Base-by-base conservation (phyloP, 1,140 invertebrate species). In the Aphidius ervi region DNA sequence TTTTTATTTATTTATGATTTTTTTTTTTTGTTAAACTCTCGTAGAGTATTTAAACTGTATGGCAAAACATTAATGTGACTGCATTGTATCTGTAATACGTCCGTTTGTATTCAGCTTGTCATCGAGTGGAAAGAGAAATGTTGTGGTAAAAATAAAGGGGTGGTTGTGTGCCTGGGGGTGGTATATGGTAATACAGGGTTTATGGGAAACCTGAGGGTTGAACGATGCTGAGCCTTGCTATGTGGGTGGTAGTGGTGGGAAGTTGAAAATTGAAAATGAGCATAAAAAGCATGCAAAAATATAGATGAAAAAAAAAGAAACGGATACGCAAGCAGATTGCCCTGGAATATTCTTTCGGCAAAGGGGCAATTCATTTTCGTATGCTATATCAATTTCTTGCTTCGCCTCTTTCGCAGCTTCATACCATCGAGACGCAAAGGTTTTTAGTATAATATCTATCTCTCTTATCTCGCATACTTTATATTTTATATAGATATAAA, bases 381-480 rank as follows among this genome's bases (percentile, higher is more conserved):
- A 74, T 78, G 76, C 78, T 77, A 77, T 80, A 79, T 80, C 78
- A 80, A 79, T 80, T 80, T 79, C 78, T 79, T 79, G 76, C 74
- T 78, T 80, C 78, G 72, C 69, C 78, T 80, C 74, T 71, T 74
- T 73, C 67, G 59, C 60, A 62, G 49, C 45, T 46, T 58, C 57
- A 61, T 57, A 46, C 55, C 63, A 66, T 60, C 62, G 58, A 63
- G 70, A 68, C 67, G 66, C 60, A 63, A 58, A 65, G 62, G 63
- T 59, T 40, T 61, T 53, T 62, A 61, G 57, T 39, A 59, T 53
- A 47, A 57, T 64, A 58, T 39, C 58, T 47, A 46, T 61, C 50
- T 59, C 62, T 39, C 9, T 16, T 52, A 37, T 31, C 43, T 39
- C 7, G 10, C 20, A 6, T 5, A 7, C 40, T 42, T 2, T 5